Base-by-base conservation (phyloP, 2,888 invertebrate species). In the Rhingia rostrata region DNA sequence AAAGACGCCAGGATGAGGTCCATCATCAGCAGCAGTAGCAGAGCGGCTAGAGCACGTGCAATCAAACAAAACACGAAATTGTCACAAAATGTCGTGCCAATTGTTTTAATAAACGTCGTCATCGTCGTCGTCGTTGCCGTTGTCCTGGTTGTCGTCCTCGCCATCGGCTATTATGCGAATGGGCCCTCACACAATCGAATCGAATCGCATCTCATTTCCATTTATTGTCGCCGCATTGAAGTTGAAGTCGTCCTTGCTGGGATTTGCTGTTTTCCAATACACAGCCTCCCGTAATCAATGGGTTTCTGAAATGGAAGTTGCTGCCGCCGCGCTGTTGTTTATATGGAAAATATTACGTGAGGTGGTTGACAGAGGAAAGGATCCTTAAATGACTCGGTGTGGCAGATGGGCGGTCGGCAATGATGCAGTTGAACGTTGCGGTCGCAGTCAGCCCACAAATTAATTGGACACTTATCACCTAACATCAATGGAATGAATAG, bases 51-150 rank as follows among this genome's bases (percentile, higher is more conserved):
- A 64, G 69, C 80, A 84, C 84, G 84, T 84, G 64, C 80, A 80
- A 61, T 80, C 61, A 75, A 84, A 84, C 80, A 84, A 84, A 80
- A 80, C 80, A 84, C 69, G 37, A 45, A 78, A 83, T 78, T 78
- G 82, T 83, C 83, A 69, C 70, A 84, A 84, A 84, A 74, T 80
- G 79, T 70, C 32, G 60, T 78, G 74, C 47, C 84, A 80, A 84
- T 84, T 84, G 84, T 80, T 80, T 84, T 66, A 70, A 80, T 84
- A 84, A 84, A 84, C 63, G 78, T 58, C 56, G 51, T 75, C 30
- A 14, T 64, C 6, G 51, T 75, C 37, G 45, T 41, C 39, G 0
- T 12, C 4, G 54, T 22, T 22, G 22, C 22, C 22, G 22, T 22
- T 22, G 22, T 22, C 22, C 45, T 53, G 33, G 33, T 47, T 63